Percentiles rank a stretch among this genome's conserved stretches.
These are phyloP conservation scores for Volucella zonaria DNA, from an alignment of 2,888 invertebrate genomes.

Conservation along the genomic window DNA sequence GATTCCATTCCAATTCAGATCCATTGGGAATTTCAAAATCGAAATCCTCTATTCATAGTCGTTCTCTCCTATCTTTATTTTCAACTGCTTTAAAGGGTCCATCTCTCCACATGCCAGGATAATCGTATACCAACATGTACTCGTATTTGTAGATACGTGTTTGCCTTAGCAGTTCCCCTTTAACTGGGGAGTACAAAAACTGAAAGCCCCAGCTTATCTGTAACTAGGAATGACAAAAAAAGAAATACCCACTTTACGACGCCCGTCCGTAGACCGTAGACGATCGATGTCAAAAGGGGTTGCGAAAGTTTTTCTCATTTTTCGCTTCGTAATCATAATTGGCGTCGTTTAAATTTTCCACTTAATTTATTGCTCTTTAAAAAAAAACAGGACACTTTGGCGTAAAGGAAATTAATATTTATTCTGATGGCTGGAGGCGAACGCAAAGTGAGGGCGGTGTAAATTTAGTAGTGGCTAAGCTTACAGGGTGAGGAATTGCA, in stretches of 20 bases:
- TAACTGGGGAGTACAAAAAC: constrained; percentile 24
- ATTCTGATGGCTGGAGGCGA: constrained; percentile 53
- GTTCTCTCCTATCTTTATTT: neutral
- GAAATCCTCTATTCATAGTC: constrained; percentile 3
- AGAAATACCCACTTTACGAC: constrained; percentile 21
- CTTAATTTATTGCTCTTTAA: constrained; percentile 73
- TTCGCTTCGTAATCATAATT: constrained; percentile 70
- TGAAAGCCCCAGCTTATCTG: neutral
- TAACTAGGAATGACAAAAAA: neutral
- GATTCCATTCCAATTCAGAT: constrained; percentile 60
- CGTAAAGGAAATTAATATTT: constrained; percentile 72
- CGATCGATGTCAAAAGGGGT: constrained; percentile 41
- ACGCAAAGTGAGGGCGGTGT: neutral
- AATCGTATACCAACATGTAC: neutral
- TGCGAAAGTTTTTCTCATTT: constrained; percentile 37
- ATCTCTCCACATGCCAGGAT: constrained; percentile 7
- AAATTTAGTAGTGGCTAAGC: neutral
- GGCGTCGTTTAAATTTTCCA: constrained; percentile 73
- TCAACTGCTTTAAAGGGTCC: constrained; percentile 23
- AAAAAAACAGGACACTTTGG: constrained; percentile 63
- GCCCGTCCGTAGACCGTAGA: neutral
- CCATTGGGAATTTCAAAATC: constrained; percentile 60
- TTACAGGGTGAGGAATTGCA: neutral
- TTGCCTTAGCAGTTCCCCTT: constrained; percentile 19
- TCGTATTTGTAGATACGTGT: no score